These are phyloP conservation scores for Crenichthys baileyi DNA, from an alignment of 2,797 vertebrate species.

Conservation along the genomic window DNA sequence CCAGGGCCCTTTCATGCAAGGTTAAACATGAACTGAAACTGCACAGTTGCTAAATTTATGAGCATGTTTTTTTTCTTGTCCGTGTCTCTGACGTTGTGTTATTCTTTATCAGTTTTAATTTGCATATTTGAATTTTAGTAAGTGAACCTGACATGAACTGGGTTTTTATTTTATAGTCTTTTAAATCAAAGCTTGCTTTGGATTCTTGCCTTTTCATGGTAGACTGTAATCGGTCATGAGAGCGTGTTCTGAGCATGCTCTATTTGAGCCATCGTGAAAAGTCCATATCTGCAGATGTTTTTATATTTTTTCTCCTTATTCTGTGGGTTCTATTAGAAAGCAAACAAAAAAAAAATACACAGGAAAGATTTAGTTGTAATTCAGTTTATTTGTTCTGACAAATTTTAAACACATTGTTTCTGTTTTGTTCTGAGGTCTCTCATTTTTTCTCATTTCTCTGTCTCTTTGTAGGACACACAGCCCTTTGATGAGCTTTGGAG, in stretches of 20 bases:
- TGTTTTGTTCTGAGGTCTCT: neutral
- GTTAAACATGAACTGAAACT: neutral
- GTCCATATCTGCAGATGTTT: neutral
- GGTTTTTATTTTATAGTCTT: neutral
- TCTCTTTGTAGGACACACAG: slow-evolving; percentile 87
- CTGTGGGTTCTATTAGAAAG: neutral
- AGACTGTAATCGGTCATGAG: neutral
- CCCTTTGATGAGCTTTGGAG: slow-evolving; percentile 97
- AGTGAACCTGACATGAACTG: neutral
- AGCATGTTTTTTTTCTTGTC: neutral
- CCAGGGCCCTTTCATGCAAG: too few species aligned
- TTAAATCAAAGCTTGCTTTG: neutral
- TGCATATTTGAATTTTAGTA: neutral
- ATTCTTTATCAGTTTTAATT: neutral
- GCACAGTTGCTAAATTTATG: neutral
- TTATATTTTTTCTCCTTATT: neutral
- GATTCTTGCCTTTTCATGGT: neutral
- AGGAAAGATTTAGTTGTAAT: neutral
- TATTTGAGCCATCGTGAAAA: neutral
- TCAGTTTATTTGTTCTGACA: neutral
- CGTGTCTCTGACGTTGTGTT: neutral
- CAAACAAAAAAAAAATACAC: neutral
- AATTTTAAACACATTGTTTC: neutral
- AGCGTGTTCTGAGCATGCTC: neutral
- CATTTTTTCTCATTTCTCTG: slow-evolving; percentile 14